Evolutionary conservation across 2,113 vertebrate genomes (phyloP).

Genomic region (Paedocypris sp.): DNA sequence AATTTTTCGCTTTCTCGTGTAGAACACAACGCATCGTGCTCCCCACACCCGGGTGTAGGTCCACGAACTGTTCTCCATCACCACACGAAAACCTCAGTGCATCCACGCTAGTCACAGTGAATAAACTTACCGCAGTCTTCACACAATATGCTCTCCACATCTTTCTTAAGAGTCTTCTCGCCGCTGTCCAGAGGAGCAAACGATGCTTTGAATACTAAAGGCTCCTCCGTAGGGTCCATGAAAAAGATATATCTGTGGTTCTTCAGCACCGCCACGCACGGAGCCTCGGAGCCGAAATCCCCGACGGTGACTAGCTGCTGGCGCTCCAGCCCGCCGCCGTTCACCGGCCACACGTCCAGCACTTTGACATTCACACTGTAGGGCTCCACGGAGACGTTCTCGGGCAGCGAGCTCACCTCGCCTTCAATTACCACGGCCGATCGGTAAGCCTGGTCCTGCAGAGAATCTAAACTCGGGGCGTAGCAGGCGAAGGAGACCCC

Average conservation of each 20-base stretch:
- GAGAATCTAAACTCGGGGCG: constrained; percentile 88
- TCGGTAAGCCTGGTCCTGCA: constrained; percentile 90
- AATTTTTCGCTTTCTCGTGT: constrained; percentile 13
- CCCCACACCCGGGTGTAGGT: no score
- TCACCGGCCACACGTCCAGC: constrained; percentile 87
- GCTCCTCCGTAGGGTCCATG: constrained; percentile 88
- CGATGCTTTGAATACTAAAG: constrained; percentile 81
- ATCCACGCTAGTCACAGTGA: constrained; percentile 37
- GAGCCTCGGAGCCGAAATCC: constrained; percentile 76
- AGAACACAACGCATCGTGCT: constrained; percentile 2
- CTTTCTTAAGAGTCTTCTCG: constrained; percentile 85
- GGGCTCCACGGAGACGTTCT: constrained; percentile 74
- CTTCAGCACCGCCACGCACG: constrained; percentile 80
- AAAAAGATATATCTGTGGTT: constrained; percentile 95
- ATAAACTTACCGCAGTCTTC: constrained; percentile 89
- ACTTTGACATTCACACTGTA: constrained; percentile 85
- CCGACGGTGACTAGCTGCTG: constrained; percentile 95
- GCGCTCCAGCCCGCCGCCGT: constrained; percentile 85
- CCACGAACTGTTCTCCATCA: neutral
- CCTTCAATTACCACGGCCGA: constrained; percentile 92
- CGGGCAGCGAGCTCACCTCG: constrained; percentile 81
- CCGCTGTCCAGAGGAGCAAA: constrained; percentile 83
- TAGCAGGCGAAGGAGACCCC: constrained; percentile 94
- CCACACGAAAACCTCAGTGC: constrained; percentile 34
- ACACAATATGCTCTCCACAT: constrained; percentile 87